Conservation (phyloP, 2,797 vertebrate genomes). For the Myotis findleyi region DNA sequence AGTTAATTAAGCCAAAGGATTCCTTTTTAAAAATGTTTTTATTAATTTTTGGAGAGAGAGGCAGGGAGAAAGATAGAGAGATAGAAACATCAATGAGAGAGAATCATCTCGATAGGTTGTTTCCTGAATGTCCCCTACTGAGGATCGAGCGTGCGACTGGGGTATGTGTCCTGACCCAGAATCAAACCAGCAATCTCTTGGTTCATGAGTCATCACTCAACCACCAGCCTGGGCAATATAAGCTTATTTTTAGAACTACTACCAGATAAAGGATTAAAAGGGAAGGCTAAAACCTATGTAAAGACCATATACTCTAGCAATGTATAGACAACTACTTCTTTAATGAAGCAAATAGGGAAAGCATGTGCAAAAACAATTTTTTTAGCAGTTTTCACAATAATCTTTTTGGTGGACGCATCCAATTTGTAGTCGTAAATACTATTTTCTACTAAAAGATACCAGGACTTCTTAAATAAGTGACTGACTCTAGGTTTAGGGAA, state of each 20-base stretch:
- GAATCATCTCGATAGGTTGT: too few species aligned
- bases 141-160: too few species aligned
- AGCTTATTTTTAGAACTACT: slow-evolving; percentile 23
- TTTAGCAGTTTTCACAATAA: slow-evolving; percentile 38
- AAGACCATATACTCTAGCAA: background rate
- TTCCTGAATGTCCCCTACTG: too few species aligned
- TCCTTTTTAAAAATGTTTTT: too few species aligned
- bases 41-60: too few species aligned
- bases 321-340: background rate
- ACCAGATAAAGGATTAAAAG: slow-evolving; percentile 18
- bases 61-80: too few species aligned
- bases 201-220: too few species aligned
- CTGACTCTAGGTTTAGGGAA: background rate
- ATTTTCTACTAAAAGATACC: slow-evolving; percentile 22
- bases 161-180: too few species aligned
- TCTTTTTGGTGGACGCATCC: background rate
- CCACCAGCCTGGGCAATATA: too few species aligned
- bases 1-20: too few species aligned
- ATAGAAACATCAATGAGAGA: too few species aligned
- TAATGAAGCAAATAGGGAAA: slow-evolving; percentile 5
- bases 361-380: slow-evolving; percentile 41
- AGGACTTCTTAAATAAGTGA: slow-evolving; percentile 3
- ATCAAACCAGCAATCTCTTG: too few species aligned
- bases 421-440: slow-evolving; percentile 18
- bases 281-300: background rate